Percentiles rank a stretch among this genome's conserved stretches.
phyloP scores from a whole-genome alignment of 2,888 invertebrate species.

The Ectemnius cavifrons region DNA sequence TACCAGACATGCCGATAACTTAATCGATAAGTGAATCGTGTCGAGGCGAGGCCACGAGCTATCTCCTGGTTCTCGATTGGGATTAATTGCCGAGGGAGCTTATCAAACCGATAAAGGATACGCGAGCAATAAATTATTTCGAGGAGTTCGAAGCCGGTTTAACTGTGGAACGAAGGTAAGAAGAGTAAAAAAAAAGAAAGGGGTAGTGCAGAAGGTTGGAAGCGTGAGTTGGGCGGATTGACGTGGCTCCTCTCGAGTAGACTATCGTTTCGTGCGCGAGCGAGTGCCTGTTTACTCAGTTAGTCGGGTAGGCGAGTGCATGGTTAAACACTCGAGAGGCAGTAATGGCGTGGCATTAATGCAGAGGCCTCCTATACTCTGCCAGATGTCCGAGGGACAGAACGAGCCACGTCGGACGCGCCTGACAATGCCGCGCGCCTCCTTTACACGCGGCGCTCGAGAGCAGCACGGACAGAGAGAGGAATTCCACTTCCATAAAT shows the following conservation, averaged over 20 bases:
- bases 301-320: slow-evolving; percentile 52
- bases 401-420: slow-evolving; percentile 38
- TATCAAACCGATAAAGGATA: slow-evolving; percentile 1
- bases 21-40: slow-evolving; percentile 7
- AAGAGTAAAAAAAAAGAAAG: background rate
- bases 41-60: background rate
- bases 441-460: slow-evolving; percentile 29
- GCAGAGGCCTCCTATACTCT: slow-evolving; percentile 42
- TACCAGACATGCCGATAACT: background rate
- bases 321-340: slow-evolving; percentile 61
- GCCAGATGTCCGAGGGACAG: slow-evolving; percentile 50
- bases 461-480: slow-evolving; percentile 34
- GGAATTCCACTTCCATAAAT: slow-evolving; percentile 63
- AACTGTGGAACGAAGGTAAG: background rate
- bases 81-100: slow-evolving; percentile 1
- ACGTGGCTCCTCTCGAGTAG: slow-evolving; percentile 49
- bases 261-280: slow-evolving; percentile 66
- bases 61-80: background rate
- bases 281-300: slow-evolving; percentile 66
- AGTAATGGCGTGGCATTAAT: slow-evolving; percentile 62
- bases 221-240: slow-evolving; percentile 22
- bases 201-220: background rate
- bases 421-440: slow-evolving; percentile 31
- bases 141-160: background rate
- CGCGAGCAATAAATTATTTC: slow-evolving; percentile 4